phyloP scores from a whole-genome alignment of 2,113 vertebrate species.

The Coreoperca whiteheadi region DNA sequence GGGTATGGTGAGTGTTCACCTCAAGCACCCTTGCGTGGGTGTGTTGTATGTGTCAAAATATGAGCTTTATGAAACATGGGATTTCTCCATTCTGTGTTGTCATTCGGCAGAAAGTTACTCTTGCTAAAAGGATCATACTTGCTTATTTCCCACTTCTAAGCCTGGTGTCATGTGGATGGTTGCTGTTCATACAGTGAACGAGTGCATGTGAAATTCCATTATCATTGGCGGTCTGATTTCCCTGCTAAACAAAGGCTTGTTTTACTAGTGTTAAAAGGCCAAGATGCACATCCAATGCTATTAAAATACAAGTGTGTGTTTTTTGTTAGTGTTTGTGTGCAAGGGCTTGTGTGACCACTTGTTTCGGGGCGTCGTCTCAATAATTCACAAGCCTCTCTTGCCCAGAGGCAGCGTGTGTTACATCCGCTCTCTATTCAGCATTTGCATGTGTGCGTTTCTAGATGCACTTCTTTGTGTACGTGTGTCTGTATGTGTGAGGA shows the following conservation, averaged over 20 bases:
- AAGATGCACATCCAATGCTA: constrained; percentile 22
- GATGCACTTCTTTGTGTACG: not conserved
- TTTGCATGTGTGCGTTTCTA: not conserved
- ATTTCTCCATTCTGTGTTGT: not conserved
- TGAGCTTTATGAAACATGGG: not conserved
- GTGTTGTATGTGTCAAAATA: not conserved
- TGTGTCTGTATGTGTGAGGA: constrained; percentile 1
- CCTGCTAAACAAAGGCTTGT: constrained; percentile 15
- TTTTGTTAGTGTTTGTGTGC: constrained; percentile 15
- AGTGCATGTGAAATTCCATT: constrained; percentile 14
- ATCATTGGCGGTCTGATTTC: not conserved
- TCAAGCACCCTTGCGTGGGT: not conserved
- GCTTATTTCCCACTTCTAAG: not conserved
- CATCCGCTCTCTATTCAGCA: constrained; percentile 38
- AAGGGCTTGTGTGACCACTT: constrained; percentile 48
- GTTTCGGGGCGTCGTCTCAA: constrained; percentile 63
- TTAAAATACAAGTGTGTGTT: constrained; percentile 2
- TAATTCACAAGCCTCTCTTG: constrained; percentile 63
- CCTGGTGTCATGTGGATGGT: not conserved
- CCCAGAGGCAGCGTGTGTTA: constrained; percentile 54
- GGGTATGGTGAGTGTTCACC: not conserved
- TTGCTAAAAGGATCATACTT: constrained; percentile 13
- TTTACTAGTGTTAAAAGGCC: constrained; percentile 44
- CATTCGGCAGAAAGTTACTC: not conserved
- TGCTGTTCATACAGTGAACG: constrained; percentile 9